These are phyloP conservation scores for Yoshiicerus persimilis DNA, from an alignment of 1,140 invertebrate species.

Conservation along the genomic window DNA sequence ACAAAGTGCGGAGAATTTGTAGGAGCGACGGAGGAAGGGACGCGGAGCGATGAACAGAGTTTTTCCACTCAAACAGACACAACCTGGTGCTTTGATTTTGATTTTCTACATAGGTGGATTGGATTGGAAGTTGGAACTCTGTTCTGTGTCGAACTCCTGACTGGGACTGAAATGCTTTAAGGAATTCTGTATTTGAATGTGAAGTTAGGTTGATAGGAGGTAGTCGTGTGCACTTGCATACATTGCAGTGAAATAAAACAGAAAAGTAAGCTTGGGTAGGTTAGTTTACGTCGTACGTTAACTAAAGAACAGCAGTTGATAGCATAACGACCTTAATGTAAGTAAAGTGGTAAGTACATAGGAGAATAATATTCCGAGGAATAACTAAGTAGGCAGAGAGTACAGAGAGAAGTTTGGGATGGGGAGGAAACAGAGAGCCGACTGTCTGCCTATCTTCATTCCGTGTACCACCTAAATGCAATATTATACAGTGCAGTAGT, in stretches of 20 bases:
- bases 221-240: background rate
- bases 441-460: background rate
- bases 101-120: background rate
- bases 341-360: too few species aligned
- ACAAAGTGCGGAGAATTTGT: background rate
- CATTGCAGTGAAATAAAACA: background rate
- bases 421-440: background rate
- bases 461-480: background rate
- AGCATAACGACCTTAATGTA: background rate
- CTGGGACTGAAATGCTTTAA: background rate
- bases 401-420: too few species aligned
- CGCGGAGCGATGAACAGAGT: background rate
- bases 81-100: constrained; percentile 20
- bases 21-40: background rate
- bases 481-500: background rate
- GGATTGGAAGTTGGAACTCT: background rate
- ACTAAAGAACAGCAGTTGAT: background rate
- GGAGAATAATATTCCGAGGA: too few species aligned
- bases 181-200: background rate
- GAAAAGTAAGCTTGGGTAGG: background rate
- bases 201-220: background rate
- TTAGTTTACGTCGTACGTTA: background rate
- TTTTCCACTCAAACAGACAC: constrained; percentile 16
- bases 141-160: background rate
- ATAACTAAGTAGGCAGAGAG: too few species aligned